Evolutionary conservation across 2,888 invertebrate genomes (phyloP).

Genomic region (Crepidodera aurea): DNA sequence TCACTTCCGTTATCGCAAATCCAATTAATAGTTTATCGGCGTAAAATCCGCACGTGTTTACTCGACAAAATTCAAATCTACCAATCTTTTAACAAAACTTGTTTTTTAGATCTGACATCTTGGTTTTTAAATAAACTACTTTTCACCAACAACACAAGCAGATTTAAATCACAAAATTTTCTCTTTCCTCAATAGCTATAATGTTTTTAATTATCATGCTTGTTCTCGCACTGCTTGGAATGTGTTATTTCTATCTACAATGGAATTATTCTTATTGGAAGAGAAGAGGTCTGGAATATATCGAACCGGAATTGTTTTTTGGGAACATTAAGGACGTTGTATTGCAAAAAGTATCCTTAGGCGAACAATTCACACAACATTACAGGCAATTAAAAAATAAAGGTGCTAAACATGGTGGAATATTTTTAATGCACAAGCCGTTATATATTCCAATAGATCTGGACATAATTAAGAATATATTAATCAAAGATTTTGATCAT

Average conservation of each 20-base stretch:
- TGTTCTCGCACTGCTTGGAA: too few species aligned
- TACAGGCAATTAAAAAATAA: constrained; percentile 40
- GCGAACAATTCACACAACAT: constrained; percentile 26
- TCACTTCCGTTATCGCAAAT: too few species aligned
- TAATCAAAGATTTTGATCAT: constrained; percentile 55
- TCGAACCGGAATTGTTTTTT: constrained; percentile 21
- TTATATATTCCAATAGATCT: constrained; percentile 52
- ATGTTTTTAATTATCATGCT: too few species aligned
- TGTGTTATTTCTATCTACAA: constrained; percentile 14
- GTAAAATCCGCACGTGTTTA: too few species aligned
- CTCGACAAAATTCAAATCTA: too few species aligned
- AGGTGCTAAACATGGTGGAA: constrained; percentile 45
- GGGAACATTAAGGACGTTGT: constrained; percentile 22
- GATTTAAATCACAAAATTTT: too few species aligned
- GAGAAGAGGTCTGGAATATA: constrained; percentile 20
- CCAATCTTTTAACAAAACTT: too few species aligned
- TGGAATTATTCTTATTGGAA: constrained; percentile 29
- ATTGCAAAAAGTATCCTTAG: constrained; percentile 11
- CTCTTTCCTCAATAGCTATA: too few species aligned
- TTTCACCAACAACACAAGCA: too few species aligned
- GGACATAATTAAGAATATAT: constrained; percentile 52
- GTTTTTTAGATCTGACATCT: too few species aligned
- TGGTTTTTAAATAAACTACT: too few species aligned
- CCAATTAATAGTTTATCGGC: too few species aligned
- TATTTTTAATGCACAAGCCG: constrained; percentile 47